Percentiles rank a stretch among this genome's conserved stretches.
Conservation (phyloP, 1,140 invertebrate genomes). For the Pteromalus puparum region DNA sequence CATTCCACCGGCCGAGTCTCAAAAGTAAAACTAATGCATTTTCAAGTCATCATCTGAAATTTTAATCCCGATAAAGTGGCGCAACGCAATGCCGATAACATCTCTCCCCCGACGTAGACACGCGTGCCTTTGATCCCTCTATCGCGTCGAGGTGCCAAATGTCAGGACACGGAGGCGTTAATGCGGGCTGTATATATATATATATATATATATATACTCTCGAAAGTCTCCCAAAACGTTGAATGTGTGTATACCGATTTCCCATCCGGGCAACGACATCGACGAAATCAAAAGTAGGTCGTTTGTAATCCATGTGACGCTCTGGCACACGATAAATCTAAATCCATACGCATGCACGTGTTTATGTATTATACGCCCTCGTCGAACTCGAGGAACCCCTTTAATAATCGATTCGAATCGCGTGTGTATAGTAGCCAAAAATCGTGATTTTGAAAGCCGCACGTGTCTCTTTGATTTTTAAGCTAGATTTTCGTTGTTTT, state of each 20-base stretch:
- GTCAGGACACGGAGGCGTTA: too few relatives aligned
- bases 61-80: neutral
- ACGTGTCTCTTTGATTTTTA: neutral
- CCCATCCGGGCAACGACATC: neutral
- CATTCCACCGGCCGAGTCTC: too few relatives aligned
- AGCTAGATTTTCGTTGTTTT: constrained; percentile 17
- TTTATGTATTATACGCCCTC: neutral
- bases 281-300: constrained; percentile 26
- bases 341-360: neutral
- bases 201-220: too few relatives aligned
- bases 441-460: constrained; percentile 27
- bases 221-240: too few relatives aligned
- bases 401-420: constrained; percentile 30
- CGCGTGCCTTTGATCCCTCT: neutral
- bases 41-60: neutral
- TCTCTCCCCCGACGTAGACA: too few relatives aligned
- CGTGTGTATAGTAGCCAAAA: neutral
- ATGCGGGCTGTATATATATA: too few relatives aligned
- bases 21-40: neutral
- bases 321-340: constrained; percentile 23
- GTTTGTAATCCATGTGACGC: neutral
- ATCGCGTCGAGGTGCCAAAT: too few relatives aligned
- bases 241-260: neutral
- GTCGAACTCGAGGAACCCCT: too few relatives aligned
- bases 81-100: neutral